phyloP scores from a whole-genome alignment of 2,888 invertebrate species.

The Calliopum simillimum region DNA sequence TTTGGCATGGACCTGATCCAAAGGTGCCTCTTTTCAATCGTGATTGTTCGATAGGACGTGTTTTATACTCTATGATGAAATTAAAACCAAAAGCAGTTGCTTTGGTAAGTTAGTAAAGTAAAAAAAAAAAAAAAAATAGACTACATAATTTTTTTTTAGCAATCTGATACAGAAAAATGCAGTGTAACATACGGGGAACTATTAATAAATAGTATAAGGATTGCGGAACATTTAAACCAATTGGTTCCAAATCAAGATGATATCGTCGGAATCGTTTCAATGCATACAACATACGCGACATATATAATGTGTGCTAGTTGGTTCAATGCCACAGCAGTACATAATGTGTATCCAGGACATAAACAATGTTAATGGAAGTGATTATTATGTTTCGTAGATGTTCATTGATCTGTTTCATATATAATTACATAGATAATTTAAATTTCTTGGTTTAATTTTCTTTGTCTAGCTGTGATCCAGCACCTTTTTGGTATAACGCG shows the following conservation, averaged over 20 bases:
- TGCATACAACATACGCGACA: conserved; percentile 49
- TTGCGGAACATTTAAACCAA: conserved; percentile 49
- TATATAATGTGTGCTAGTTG: no score
- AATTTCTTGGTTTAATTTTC: no score
- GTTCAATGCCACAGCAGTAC: no score
- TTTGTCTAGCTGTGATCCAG: no score
- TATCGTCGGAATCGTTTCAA: conserved; percentile 52
- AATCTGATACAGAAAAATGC: no score
- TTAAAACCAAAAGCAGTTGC: not conserved
- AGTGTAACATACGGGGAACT: conserved; percentile 50
- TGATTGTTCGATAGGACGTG: conserved; percentile 10
- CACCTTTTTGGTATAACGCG: no score
- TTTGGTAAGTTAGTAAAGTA: conserved; percentile 37
- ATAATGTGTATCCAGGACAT: conserved; percentile 50
- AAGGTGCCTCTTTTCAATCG: not conserved
- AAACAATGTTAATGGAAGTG: conserved; percentile 49
- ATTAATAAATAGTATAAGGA: conserved; percentile 47
- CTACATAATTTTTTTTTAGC: no score
- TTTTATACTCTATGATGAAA: not conserved
- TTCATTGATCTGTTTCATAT: no score
- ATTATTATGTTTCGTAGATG: not conserved
- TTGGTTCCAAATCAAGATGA: conserved; percentile 48
- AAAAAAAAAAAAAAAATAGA: no score
- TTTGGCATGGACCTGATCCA: conserved; percentile 4
- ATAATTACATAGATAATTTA: no score